Evolutionary conservation across 2,113 vertebrate species (phyloP).

Genomic region (Aldabrachelys gigantea): DNA sequence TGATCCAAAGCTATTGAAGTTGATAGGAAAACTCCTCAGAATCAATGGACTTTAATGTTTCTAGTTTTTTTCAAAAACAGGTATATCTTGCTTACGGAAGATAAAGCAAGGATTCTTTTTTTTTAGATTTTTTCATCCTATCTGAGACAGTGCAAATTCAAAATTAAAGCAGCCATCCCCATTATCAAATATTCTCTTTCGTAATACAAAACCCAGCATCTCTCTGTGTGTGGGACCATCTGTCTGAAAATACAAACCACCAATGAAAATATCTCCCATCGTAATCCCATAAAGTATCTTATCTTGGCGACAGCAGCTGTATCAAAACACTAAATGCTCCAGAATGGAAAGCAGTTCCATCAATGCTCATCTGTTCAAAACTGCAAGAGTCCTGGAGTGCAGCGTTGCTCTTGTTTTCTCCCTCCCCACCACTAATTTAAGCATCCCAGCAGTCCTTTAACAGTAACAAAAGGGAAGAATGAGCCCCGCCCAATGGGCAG

Average conservation of each 20-base stretch:
- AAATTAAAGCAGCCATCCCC: neutral
- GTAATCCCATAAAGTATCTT: neutral
- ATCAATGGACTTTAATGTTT: neutral
- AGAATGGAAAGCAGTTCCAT: constrained; percentile 22
- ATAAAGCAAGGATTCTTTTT: neutral
- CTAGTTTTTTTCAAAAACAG: neutral
- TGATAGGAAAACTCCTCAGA: neutral
- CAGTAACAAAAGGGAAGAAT: constrained; percentile 8
- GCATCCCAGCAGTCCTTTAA: constrained; percentile 24
- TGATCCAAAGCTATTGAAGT: constrained; percentile 1
- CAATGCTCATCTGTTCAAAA: constrained; percentile 17
- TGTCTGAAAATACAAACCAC: neutral
- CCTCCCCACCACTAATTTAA: neutral
- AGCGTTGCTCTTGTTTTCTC: neutral
- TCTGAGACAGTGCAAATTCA: neutral
- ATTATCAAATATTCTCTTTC: neutral
- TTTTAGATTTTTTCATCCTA: neutral
- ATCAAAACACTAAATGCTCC: neutral
- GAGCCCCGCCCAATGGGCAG: neutral
- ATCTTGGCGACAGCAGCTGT: neutral
- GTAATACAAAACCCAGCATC: neutral
- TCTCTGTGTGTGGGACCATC: neutral
- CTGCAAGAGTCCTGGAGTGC: neutral
- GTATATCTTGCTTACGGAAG: constrained; percentile 19
- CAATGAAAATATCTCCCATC: neutral